Evolutionary conservation across 2,888 invertebrate genomes (phyloP).

Genomic region (Drosophila prolongata): DNA sequence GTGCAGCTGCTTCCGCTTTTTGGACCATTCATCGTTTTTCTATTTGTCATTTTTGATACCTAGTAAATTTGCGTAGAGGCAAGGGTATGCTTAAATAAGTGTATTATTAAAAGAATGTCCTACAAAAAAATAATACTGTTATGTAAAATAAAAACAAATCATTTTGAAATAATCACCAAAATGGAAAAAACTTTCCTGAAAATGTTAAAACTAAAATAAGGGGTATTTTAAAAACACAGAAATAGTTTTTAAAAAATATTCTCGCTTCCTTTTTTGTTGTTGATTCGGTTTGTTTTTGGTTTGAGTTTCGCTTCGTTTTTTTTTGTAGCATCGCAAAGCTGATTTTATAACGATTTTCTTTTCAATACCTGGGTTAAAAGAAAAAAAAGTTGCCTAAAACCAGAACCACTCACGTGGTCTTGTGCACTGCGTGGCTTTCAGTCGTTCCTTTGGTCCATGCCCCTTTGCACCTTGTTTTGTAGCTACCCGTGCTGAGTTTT

Average conservation of each 20-base stretch:
- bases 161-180: too few relatives aligned
- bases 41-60: conserved; percentile 47
- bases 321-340: conserved; percentile 46
- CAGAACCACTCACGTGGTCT: conserved; percentile 51
- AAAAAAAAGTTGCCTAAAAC: conserved; percentile 13
- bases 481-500: conserved; percentile 67
- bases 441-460: neutral
- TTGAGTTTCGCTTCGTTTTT: neutral
- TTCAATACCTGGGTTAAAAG: conserved; percentile 30
- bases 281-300: neutral
- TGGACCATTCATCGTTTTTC: conserved; percentile 36
- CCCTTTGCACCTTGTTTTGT: conserved; percentile 35
- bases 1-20: conserved; percentile 43
- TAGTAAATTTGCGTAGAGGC: neutral
- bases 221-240: neutral
- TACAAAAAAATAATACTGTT: too few relatives aligned
- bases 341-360: conserved; percentile 65
- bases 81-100: neutral
- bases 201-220: too few relatives aligned
- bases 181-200: too few relatives aligned
- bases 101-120: neutral
- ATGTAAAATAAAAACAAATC: neutral
- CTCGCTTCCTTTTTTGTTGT: neutral
- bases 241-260: neutral
- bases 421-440: conserved; percentile 51